Evolutionary conservation across 2,797 vertebrate species (phyloP).

Genomic region (Hippopotamyrus pictus): DNA sequence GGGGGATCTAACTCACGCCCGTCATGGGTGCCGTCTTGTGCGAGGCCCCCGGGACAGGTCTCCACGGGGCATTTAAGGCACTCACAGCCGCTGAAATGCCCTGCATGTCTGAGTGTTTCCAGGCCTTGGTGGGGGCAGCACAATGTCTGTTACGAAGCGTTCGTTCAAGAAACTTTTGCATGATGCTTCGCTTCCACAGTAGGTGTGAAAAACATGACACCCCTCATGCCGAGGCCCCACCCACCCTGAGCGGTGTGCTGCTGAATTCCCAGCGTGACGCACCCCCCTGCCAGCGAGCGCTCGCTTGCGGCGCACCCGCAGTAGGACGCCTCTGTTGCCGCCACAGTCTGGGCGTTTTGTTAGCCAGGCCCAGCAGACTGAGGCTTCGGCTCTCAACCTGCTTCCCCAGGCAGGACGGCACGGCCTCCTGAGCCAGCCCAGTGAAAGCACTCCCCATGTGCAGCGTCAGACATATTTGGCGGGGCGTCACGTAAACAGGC

Average conservation of each 20-base stretch:
- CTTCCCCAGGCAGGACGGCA: not conserved
- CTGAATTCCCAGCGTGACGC: not conserved
- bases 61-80: not conserved
- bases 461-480: not conserved
- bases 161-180: constrained; percentile 51
- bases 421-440: not conserved
- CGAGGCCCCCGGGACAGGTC: not conserved
- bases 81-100: not conserved
- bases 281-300: not conserved
- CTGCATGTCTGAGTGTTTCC: not conserved
- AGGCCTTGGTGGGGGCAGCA: not conserved
- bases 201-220: constrained; percentile 59
- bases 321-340: not conserved
- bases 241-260: constrained; percentile 34
- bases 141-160: constrained; percentile 50
- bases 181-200: constrained; percentile 37
- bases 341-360: not conserved
- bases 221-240: constrained; percentile 39
- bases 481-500: not conserved
- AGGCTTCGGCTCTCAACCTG: not conserved
- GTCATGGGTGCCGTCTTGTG: not conserved
- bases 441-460: not conserved
- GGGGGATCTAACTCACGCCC: not conserved
- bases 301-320: not conserved
- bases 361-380: not conserved